Conservation (phyloP, 2,888 invertebrate genomes). For the Drosophila buzzatii region DNA sequence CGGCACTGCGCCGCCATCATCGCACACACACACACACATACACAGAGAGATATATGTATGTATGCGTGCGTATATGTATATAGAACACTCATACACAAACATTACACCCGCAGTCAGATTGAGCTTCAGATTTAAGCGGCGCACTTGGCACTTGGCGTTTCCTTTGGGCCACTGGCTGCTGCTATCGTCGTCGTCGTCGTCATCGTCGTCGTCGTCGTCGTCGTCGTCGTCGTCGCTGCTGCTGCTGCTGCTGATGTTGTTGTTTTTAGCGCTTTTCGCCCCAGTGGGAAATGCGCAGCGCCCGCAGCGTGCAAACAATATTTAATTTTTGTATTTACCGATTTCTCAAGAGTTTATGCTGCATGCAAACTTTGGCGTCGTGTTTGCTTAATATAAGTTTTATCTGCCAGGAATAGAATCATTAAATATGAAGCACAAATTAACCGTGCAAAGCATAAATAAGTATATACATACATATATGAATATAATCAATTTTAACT, state of each 20-base stretch:
- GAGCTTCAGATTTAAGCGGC: conserved; percentile 58
- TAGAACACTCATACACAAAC: conserved; percentile 12
- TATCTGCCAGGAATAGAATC: conserved; percentile 3
- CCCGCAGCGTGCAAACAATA: conserved; percentile 69
- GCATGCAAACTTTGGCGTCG: conserved; percentile 35
- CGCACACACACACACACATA: conserved; percentile 13
- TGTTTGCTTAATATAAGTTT: conserved; percentile 30
- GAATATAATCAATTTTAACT: neutral
- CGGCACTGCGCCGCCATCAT: conserved; percentile 42
- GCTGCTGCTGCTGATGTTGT: conserved; percentile 22
- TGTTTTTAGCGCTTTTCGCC: conserved; percentile 55
- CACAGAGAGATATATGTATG: neutral
- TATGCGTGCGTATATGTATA: neutral
- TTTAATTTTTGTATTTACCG: conserved; percentile 43
- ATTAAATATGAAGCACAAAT: neutral
- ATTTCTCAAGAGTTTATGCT: conserved; percentile 39
- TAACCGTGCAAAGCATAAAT: neutral
- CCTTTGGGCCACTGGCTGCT: conserved; percentile 54
- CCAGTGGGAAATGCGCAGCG: conserved; percentile 72
- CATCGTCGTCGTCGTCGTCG: too few species aligned
- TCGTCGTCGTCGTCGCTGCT: conserved; percentile 7
- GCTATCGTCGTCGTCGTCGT: conserved; percentile 7
- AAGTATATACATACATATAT: neutral
- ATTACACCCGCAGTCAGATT: conserved; percentile 51
- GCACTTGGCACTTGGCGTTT: conserved; percentile 75